Conservation (phyloP, 2,113 vertebrate species). For the Mus musculus region GRCm39 chr4:76393501-76394000, state of each 20-base stretch:
- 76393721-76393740: conserved; percentile 39
- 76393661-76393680: neutral
- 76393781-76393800: neutral
- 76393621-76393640: neutral
- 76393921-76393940: neutral
- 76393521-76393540: neutral
- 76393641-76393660: neutral
- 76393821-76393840: conserved; percentile 51
- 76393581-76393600: neutral
- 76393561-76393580: neutral
- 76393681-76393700: neutral
- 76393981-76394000: neutral
- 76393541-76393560: neutral
- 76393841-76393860: conserved; percentile 53
- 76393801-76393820: conserved; percentile 47
- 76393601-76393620: neutral
- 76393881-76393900: conserved; percentile 7
- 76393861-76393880: neutral
- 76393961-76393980: neutral
- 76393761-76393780: conserved; percentile 67
- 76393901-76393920: neutral
- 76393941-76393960: neutral
- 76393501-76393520: neutral
- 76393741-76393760: conserved; percentile 53
- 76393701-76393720: conserved; percentile 45